These are phyloP conservation scores for Helicoverpa armigera DNA, from an alignment of 1,140 invertebrate species.

Conservation along the genomic window DNA sequence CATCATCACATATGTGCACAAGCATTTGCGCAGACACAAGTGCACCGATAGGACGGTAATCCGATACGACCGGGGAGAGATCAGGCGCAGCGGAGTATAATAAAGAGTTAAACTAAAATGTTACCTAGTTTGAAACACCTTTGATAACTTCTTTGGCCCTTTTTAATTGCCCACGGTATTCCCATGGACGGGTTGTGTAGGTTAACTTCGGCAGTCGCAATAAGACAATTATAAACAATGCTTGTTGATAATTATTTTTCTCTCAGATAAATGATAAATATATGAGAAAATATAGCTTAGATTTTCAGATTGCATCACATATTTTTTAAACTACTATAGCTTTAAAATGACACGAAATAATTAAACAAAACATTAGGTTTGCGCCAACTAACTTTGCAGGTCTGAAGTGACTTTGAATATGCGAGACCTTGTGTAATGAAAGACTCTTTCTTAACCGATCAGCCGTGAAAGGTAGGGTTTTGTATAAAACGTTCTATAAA, in stretches of 20 bases:
- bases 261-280: not conserved
- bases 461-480: slow-evolving; percentile 34
- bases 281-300: not conserved
- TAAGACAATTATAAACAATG: slow-evolving; percentile 8
- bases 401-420: slow-evolving; percentile 38
- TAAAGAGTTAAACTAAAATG: too few relatives aligned
- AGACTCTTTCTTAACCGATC: slow-evolving; percentile 9
- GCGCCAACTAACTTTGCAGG: too few relatives aligned
- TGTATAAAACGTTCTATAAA: slow-evolving; percentile 31
- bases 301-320: not conserved
- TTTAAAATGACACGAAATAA: too few relatives aligned
- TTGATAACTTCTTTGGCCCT: too few relatives aligned
- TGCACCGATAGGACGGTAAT: too few relatives aligned
- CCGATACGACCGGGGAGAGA: too few relatives aligned
- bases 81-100: too few relatives aligned
- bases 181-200: not conserved
- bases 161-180: not conserved
- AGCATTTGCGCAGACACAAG: too few relatives aligned
- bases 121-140: too few relatives aligned
- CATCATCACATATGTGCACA: too few relatives aligned
- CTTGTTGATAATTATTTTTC: not conserved
- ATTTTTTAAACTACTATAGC: not conserved
- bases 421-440: not conserved
- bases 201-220: not conserved
- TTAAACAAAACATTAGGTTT: too few relatives aligned